These are phyloP conservation scores for Nothocercus nigrocapillus DNA, from an alignment of 2,113 vertebrate genomes.

Conservation along the genomic window DNA sequence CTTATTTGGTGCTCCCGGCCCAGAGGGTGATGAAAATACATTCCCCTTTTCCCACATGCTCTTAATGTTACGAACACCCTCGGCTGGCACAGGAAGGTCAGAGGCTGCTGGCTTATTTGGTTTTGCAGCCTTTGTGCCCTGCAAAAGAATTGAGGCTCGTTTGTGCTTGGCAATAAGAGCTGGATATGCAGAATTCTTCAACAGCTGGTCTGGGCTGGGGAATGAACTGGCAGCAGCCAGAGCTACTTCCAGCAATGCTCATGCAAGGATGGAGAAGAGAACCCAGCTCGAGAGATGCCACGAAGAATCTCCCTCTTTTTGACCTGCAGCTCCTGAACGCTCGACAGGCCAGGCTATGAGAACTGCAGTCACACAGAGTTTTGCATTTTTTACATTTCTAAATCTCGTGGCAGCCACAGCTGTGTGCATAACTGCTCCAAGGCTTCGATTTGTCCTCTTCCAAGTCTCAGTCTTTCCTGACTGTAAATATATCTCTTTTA, in stretches of 20 bases:
- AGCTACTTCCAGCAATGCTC: background rate
- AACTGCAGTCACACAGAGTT: background rate
- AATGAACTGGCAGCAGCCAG: background rate
- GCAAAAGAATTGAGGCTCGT: conserved; percentile 19
- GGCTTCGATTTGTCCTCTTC: background rate
- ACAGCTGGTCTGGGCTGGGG: background rate
- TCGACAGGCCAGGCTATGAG: background rate
- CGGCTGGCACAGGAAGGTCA: conserved; percentile 89
- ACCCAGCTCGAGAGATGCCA: background rate
- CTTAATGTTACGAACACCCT: conserved; percentile 95
- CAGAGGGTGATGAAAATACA: conserved; percentile 85
- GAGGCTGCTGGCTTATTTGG: conserved; percentile 83
- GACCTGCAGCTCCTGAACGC: background rate
- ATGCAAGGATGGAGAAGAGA: background rate
- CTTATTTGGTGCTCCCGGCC: conserved; percentile 87
- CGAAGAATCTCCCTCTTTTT: background rate
- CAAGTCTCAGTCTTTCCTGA: background rate
- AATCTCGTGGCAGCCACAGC: background rate
- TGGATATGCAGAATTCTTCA: background rate
- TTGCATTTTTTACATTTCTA: background rate
- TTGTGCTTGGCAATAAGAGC: background rate
- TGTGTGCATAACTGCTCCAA: background rate
- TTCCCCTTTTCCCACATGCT: conserved; percentile 98
- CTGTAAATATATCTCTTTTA: background rate
- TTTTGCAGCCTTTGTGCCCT: conserved; percentile 87